Evolutionary conservation across 2,888 invertebrate genomes (phyloP), one percentile per base, ranked within the genome.

Genomic region (Cryptus armator): DNA sequence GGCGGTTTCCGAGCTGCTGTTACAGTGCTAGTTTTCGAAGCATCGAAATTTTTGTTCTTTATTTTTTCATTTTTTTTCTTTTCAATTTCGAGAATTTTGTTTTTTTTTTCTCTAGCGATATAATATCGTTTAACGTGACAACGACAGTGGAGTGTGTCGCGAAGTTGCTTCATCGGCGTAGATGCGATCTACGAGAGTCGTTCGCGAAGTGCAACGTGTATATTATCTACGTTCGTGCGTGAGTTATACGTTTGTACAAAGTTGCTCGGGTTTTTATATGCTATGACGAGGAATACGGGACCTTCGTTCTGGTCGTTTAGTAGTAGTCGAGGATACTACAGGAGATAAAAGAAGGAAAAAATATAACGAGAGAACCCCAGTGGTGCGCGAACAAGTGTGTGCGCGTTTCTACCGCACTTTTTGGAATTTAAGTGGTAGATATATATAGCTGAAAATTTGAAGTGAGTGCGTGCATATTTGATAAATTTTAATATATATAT

Each of bases 251-350:
- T 59, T 59, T 59, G 12, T 7, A 12, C 24, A 12, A 29, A 29
- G 59, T 59, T 32, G 24, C 32, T 32, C 53, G 51, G 43, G n/a
- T 71, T 48, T 10, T 12, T 10, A 19, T 75, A 66, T 77, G 84
- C 81, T 81, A 82, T 86, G 86, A 81, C 75, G 86, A 71, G 78
- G 74, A 84, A 81, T 43, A 74, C 70, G 70, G 70, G 51, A 64
- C 51, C 68, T 19, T 75, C 70, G 77, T 74, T 44, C 70, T 5
- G 37, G 46, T 78, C 51, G 70, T 71, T 62, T 51, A 64, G 44
- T 66, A 67, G 80, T 74, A 62, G 75, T 79, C 56, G 66, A 48
- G 46, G 71, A 75, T 81, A 70, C 78, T 81, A 67, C 84, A 67
- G 46, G 37, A 70, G 77, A 86, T 84, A 81, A 67, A 46, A 56